Base-by-base conservation (phyloP, 2,888 invertebrate genomes). In the Tanaodytes sp. region DNA sequence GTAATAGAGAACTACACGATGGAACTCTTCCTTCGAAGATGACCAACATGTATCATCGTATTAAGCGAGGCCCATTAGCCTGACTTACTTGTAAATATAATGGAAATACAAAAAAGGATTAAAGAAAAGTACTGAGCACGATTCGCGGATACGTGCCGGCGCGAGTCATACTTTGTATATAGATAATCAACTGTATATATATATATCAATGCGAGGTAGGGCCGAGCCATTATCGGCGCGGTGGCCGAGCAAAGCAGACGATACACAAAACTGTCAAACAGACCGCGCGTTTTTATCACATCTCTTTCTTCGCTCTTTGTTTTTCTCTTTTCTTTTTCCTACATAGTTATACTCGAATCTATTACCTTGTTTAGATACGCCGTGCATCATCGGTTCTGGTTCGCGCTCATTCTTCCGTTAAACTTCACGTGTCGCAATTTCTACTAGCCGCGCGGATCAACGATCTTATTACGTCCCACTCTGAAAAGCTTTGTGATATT, bases 81-180 rank as follows among this genome's bases (percentile, higher is more conserved):
- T 43, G 45, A 57, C 43, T 45, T n/a, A n/a, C n/a, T 81, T 84
- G 84, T 84, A 84, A 80, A 84, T 84, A 84, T 76, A 77, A 76
- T 76, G 75, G 77, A 79, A 75, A n/a, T n/a, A n/a, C n/a, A n/a
- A n/a, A n/a, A n/a, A n/a, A n/a, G n/a, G 27, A 77, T n/a, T 76
- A 82, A 31, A 49, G 40, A 45, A 37, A 39, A 46, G 55, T 23
- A 40, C 40, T 40, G 49, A 16, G 43, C 59, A 11, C 31, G 27
- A 14, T 14, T 39, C 23, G 33, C 27, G 46, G 48, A 20, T 31
- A 4, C 79, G 81, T 79, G 81, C 77, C 77, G 77, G 80, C 82
- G 82, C 80, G 79, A 83, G 82, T 84, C 82, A 82, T 81, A 80
- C 82, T 81, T 83, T 84, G 83, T 84, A 84, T 80, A 84, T 81